Conservation (phyloP, 1,140 invertebrate species). For the Platorchestia sp. region DNA sequence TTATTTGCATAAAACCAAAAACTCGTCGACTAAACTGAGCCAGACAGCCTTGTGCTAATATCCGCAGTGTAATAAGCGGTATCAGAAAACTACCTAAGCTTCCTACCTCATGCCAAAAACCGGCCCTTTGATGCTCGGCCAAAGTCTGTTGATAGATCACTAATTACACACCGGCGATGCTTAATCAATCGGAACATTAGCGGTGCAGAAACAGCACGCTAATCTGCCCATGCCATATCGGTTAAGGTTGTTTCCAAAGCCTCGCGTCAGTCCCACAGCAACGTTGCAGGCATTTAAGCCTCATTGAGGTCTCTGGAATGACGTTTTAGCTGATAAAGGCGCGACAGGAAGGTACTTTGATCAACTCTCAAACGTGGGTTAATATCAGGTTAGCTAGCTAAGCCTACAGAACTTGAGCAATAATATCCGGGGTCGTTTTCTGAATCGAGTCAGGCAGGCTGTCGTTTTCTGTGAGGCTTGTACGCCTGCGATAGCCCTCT, state of each 20-base stretch:
- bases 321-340: not conserved
- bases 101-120: not conserved
- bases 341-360: not conserved
- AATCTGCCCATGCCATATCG: not conserved
- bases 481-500: not conserved
- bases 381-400: not conserved
- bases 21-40: not conserved
- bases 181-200: not conserved
- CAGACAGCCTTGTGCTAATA: not conserved
- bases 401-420: not conserved
- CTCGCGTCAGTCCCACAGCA: not conserved
- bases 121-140: not conserved
- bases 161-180: not conserved
- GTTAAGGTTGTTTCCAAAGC: not conserved
- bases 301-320: not conserved
- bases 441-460: not conserved
- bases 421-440: not conserved
- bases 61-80: not conserved
- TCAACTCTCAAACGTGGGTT: not conserved
- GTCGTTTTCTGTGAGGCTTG: not conserved
- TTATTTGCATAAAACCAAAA: not conserved
- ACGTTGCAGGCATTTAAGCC: not conserved
- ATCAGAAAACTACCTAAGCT: not conserved
- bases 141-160: slow-evolving; percentile 8
- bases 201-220: not conserved